A percentile compares a stretch with the other conserved stretches of the same genome.
Conservation (phyloP, 35 echinoderm and acorn worm genomes). For the Heliocidaris erythrogramma region DNA sequence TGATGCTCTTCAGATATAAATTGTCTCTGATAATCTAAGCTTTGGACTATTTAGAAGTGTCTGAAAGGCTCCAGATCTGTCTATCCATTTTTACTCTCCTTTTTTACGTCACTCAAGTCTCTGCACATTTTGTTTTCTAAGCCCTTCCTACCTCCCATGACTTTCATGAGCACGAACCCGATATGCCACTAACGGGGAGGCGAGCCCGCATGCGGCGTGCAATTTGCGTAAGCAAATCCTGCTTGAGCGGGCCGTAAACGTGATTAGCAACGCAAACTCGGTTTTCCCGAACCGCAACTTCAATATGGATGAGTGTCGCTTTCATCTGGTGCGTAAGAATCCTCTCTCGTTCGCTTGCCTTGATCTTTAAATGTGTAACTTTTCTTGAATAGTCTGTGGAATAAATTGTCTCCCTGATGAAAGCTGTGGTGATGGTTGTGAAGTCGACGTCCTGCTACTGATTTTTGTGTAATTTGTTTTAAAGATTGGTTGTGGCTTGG, state of each 20-base stretch:
- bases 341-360: neutral
- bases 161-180: neutral
- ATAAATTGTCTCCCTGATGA: neutral
- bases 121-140: neutral
- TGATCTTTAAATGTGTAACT: neutral
- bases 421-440: neutral
- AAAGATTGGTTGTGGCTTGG: neutral
- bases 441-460: neutral
- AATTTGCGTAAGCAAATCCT: constrained; percentile 17
- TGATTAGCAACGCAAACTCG: neutral
- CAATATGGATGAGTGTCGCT: neutral
- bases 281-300: neutral
- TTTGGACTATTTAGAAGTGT: neutral
- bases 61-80: neutral
- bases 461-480: neutral
- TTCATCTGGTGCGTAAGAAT: neutral
- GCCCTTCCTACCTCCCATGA: neutral
- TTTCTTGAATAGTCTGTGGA: neutral
- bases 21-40: too few species aligned
- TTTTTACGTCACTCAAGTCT: neutral
- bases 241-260: neutral
- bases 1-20: too few species aligned
- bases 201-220: neutral
- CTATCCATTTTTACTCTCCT: neutral
- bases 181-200: neutral